phyloP scores from a whole-genome alignment of 2,888 invertebrate genomes.

The Diaphora mendica region DNA sequence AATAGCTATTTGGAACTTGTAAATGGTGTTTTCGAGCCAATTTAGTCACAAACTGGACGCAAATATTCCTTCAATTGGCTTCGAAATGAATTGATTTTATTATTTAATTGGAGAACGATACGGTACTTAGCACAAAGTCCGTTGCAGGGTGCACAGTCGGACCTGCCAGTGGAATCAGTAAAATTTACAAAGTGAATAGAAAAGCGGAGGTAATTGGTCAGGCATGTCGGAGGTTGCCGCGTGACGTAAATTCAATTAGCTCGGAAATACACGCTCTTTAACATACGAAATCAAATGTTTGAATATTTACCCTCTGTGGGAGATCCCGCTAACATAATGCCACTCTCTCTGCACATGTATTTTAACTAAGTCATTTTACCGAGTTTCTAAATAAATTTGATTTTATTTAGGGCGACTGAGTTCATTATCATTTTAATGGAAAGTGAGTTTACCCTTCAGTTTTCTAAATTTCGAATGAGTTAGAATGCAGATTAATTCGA shows the following conservation, averaged over 20 bases:
- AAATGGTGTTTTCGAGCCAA: background rate
- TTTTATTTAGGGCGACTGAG: slow-evolving; percentile 3
- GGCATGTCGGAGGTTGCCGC: slow-evolving; percentile 36
- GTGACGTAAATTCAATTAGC: slow-evolving; percentile 59
- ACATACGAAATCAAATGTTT: slow-evolving; percentile 46
- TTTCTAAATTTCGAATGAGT: background rate
- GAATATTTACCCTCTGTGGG: slow-evolving; percentile 27
- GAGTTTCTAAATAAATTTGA: slow-evolving; percentile 20
- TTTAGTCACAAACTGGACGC: background rate
- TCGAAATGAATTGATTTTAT: background rate
- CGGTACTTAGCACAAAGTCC: slow-evolving; percentile 14
- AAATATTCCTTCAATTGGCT: background rate
- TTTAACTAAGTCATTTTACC: slow-evolving; percentile 8
- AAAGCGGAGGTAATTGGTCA: slow-evolving; percentile 56
- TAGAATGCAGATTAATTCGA: background rate
- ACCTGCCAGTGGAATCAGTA: slow-evolving; percentile 32
- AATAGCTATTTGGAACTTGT: background rate
- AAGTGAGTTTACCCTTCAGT: background rate
- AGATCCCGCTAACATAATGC: slow-evolving; percentile 22
- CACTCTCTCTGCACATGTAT: slow-evolving; percentile 2
- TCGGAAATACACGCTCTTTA: slow-evolving; percentile 50
- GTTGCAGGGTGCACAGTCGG: slow-evolving; percentile 2
- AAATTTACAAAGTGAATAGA: slow-evolving; percentile 66
- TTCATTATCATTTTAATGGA: slow-evolving; percentile 9
- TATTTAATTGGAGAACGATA: slow-evolving; percentile 22